A percentile compares a stretch with the other conserved stretches of the same genome.
phyloP scores from a whole-genome alignment of 2,797 vertebrate genomes.

The Hydrophis major region DNA sequence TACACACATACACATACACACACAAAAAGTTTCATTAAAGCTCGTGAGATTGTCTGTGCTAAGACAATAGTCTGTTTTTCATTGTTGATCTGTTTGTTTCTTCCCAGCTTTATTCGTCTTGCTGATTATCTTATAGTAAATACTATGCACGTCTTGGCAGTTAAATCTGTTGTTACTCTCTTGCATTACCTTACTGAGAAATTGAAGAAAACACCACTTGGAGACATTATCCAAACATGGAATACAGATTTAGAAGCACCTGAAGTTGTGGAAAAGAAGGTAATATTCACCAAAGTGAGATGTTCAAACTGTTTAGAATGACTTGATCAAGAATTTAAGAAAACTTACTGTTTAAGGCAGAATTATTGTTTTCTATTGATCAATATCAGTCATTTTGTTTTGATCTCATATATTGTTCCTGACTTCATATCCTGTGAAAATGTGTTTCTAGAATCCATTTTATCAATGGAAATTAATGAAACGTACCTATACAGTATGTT shows the following conservation, averaged over 20 bases:
- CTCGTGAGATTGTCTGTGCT: not conserved
- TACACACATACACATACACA: not conserved
- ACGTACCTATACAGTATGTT: not conserved
- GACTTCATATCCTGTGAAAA: not conserved
- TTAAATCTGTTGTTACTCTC: conserved; percentile 73
- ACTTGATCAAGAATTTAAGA: not conserved
- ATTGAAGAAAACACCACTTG: conserved; percentile 68
- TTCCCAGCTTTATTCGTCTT: conserved; percentile 81
- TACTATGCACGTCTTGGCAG: conserved; percentile 77
- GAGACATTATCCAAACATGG: conserved; percentile 74
- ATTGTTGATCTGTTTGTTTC: conserved; percentile 22
- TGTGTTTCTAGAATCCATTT: not conserved
- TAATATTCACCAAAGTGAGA: conserved; percentile 33
- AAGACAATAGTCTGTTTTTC: not conserved
- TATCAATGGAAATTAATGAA: not conserved
- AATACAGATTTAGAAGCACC: conserved; percentile 45
- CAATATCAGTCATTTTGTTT: not conserved
- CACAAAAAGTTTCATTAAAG: not conserved
- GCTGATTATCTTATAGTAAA: conserved; percentile 82
- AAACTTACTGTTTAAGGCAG: not conserved
- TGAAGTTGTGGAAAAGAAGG: conserved; percentile 68
- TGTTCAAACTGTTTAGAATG: not conserved
- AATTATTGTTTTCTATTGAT: not conserved
- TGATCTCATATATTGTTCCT: not conserved
- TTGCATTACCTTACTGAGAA: conserved; percentile 75